A percentile compares a stretch with the other conserved stretches of the same genome.
phyloP scores from a whole-genome alignment of 2,797 vertebrate species.

The Myotis myotis region DNA sequence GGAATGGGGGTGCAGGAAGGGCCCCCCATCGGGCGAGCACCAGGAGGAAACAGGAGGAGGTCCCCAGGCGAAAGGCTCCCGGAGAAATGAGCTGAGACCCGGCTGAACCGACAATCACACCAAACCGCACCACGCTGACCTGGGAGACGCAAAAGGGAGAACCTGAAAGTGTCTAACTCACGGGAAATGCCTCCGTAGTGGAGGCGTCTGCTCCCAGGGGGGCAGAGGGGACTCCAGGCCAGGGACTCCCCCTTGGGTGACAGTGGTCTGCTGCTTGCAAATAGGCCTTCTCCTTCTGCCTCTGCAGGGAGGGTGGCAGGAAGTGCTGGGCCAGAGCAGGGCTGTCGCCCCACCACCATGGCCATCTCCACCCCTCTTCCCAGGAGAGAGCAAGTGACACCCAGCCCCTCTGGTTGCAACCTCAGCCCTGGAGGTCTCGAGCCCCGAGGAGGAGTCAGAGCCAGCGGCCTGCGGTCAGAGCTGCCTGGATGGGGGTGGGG shows the following conservation, averaged over 20 bases:
- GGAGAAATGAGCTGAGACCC: neutral
- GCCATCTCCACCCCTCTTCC: too few relatives aligned
- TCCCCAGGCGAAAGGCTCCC: neutral
- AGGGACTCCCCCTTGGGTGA: neutral
- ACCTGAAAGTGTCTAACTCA: neutral
- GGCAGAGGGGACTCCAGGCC: accelerated
- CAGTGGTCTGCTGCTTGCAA: neutral
- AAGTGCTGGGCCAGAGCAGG: neutral
- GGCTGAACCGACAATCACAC: neutral
- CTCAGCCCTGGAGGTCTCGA: neutral
- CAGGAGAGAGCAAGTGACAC: neutral
- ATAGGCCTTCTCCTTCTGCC: neutral
- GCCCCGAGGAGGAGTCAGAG: neutral
- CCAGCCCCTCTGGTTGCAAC: neutral
- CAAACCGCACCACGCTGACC: neutral
- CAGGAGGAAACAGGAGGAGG: neutral
- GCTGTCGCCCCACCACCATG: neutral
- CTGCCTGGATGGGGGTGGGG: neutral
- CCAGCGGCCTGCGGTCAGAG: neutral
- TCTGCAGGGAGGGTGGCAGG: neutral
- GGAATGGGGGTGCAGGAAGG: neutral
- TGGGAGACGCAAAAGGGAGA: neutral
- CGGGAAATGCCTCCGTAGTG: neutral
- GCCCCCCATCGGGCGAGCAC: accelerated
- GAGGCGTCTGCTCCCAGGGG: accelerated